Conservation (phyloP, 2,113 vertebrate genomes). For the Dasypus novemcinctus region DNA sequence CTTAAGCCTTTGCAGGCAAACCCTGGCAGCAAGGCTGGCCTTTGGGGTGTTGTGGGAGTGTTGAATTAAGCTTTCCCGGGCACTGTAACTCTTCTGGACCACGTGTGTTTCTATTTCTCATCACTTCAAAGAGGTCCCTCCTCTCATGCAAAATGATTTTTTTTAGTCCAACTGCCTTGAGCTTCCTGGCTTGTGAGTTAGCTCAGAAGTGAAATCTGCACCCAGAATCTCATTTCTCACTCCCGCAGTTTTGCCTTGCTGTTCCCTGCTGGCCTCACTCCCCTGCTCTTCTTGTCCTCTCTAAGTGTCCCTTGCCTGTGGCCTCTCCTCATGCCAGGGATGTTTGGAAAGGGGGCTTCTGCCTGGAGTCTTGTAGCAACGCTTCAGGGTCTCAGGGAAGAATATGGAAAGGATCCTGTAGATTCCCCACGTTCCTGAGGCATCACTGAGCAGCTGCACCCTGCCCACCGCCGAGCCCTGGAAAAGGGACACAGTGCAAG, state of each 20-base stretch:
- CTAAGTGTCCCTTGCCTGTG: neutral
- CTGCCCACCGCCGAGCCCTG: neutral
- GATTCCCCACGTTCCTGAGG: neutral
- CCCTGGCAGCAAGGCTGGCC: neutral
- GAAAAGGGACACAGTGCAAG: neutral
- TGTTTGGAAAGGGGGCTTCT: neutral
- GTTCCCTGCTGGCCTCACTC: neutral
- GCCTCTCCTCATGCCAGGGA: neutral
- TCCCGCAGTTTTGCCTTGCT: neutral
- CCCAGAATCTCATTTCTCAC: neutral
- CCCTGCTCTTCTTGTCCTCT: neutral
- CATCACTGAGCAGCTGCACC: neutral
- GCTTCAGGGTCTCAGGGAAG: neutral
- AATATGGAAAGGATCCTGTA: neutral
- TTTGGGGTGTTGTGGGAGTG: neutral
- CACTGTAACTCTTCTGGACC: neutral
- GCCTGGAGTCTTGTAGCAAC: neutral
- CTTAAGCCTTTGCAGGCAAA: neutral
- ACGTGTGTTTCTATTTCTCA: neutral
- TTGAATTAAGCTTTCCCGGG: neutral
- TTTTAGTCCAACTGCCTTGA: neutral
- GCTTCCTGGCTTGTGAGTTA: neutral
- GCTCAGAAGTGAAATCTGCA: neutral
- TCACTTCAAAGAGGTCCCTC: neutral
- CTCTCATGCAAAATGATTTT: neutral